Percentiles rank a stretch among this genome's conserved stretches.
Conservation (phyloP, 2,797 vertebrate species). For the Rhynchotus rufescens region DNA sequence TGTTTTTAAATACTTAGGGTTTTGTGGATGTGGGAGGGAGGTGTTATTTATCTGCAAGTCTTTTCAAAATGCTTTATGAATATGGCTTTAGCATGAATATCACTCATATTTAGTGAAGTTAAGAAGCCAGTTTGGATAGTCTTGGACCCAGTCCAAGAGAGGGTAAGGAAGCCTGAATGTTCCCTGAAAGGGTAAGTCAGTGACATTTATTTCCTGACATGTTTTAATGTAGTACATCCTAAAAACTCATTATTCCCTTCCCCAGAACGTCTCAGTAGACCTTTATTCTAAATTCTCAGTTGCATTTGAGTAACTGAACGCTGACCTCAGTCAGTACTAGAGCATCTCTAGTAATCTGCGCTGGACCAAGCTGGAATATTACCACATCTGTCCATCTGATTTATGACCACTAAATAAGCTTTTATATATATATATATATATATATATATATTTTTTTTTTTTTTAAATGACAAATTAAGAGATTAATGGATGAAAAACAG, state of each 20-base stretch:
- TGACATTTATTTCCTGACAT: neutral
- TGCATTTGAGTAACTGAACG: neutral
- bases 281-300: neutral
- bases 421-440: neutral
- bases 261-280: neutral
- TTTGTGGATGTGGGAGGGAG: neutral
- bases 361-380: neutral
- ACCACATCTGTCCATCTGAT: neutral
- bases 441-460: no score
- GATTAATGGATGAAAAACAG: neutral
- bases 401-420: neutral
- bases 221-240: neutral
- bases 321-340: neutral
- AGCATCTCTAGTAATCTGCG: neutral
- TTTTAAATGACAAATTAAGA: neutral
- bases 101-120: accelerated
- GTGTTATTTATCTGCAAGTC: neutral
- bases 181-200: neutral
- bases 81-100: neutral
- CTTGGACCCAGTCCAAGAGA: neutral
- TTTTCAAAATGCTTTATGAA: neutral
- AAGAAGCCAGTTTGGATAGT: neutral
- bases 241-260: neutral
- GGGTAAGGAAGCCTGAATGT: neutral
- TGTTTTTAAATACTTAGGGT: neutral